phyloP scores from a whole-genome alignment of 2,888 invertebrate species.

The Hypsopygia costalis region DNA sequence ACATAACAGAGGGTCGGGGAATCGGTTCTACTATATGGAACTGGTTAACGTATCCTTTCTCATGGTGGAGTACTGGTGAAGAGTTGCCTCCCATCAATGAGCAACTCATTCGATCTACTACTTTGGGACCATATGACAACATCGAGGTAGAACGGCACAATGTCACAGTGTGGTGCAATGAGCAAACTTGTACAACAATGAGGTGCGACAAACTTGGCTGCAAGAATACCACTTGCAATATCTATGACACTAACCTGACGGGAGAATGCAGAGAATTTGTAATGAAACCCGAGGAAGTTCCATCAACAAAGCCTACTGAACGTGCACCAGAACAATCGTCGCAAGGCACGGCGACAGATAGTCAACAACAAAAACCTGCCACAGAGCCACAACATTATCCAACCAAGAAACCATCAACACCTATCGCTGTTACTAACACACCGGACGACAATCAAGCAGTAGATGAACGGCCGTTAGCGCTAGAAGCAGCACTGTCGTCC shows the following conservation, averaged over 20 bases:
- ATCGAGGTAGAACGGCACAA: conserved; percentile 53
- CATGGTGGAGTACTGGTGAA: conserved; percentile 55
- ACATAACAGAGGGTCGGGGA: conserved; percentile 51
- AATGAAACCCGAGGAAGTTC: conserved; percentile 35
- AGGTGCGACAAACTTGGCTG: conserved; percentile 59
- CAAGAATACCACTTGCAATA: conserved; percentile 60
- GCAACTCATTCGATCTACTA: conserved; percentile 35
- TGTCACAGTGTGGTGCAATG: conserved; percentile 68
- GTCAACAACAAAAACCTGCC: not conserved
- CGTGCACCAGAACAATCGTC: conserved; percentile 14
- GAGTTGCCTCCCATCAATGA: conserved; percentile 34
- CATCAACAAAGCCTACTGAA: conserved; percentile 19
- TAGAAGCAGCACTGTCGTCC: conserved; percentile 58
- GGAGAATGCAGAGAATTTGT: conserved; percentile 67
- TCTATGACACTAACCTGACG: conserved; percentile 67
- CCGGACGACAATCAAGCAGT: conserved; percentile 18
- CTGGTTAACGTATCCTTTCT: conserved; percentile 69
- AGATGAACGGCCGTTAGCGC: conserved; percentile 48
- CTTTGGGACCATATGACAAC: conserved; percentile 33
- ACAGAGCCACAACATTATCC: not conserved
- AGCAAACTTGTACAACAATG: conserved; percentile 71
- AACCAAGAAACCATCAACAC: not conserved
- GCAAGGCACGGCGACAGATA: not conserved
- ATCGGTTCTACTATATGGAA: conserved; percentile 64
- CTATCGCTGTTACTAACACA: not conserved